phyloP scores from a whole-genome alignment of 2,113 vertebrate genomes.

The Protomyctophum bolini region DNA sequence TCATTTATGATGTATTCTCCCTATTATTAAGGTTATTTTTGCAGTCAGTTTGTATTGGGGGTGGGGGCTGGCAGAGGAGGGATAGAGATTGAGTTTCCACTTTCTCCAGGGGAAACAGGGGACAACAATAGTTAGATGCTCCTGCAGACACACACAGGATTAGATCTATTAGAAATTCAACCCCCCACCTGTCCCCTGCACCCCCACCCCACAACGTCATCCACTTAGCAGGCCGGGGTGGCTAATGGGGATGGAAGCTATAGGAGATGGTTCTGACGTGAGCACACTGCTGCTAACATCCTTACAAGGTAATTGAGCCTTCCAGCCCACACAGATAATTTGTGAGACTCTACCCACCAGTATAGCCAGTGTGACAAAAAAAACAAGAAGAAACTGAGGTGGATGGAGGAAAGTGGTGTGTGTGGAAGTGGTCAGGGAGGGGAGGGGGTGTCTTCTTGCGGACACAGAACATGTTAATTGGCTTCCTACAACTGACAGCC shows the following conservation, averaged over 20 bases:
- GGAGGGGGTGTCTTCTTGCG: conserved; percentile 62
- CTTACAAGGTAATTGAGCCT: conserved; percentile 82
- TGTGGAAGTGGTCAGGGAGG: no score
- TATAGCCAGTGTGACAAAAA: conserved; percentile 69
- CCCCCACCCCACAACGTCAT: conserved; percentile 31
- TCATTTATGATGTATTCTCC: no score
- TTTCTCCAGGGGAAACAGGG: conserved; percentile 56
- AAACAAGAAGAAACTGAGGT: conserved; percentile 33
- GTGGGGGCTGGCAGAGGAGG: not conserved
- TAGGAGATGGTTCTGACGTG: conserved; percentile 58
- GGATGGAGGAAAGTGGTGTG: not conserved
- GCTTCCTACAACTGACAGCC: conserved; percentile 67
- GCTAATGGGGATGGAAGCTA: conserved; percentile 40
- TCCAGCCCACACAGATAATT: conserved; percentile 77
- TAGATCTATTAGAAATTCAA: no score
- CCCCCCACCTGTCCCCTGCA: not conserved
- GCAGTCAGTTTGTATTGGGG: no score
- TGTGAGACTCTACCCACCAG: conserved; percentile 71
- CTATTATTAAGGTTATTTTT: no score
- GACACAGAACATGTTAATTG: conserved; percentile 79
- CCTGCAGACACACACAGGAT: conserved; percentile 34
- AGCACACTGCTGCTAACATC: conserved; percentile 72
- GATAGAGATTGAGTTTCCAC: conserved; percentile 33
- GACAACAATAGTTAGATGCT: conserved; percentile 48
- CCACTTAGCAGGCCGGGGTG: conserved; percentile 55